These are phyloP conservation scores for Alexandromys fortis DNA, from an alignment of 2,113 vertebrate genomes.

Conservation along the genomic window DNA sequence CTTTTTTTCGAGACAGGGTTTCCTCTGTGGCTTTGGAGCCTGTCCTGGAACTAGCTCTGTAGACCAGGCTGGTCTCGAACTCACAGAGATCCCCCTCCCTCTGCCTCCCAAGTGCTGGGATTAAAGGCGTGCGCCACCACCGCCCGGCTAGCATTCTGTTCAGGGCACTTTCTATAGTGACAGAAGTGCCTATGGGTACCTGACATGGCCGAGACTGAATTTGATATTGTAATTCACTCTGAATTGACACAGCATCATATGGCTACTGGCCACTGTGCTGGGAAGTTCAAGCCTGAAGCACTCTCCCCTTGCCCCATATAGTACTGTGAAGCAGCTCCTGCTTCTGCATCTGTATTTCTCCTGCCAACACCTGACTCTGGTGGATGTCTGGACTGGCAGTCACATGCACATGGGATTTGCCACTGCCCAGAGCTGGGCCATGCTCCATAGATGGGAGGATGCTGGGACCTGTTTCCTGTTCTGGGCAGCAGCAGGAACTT, in stretches of 20 bases:
- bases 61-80: too few relatives aligned
- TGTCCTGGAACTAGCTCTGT: too few relatives aligned
- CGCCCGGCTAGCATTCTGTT: background rate
- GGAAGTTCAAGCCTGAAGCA: fast-evolving
- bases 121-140: too few relatives aligned
- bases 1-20: too few relatives aligned
- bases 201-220: fast-evolving
- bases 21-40: too few relatives aligned
- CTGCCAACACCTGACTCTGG: background rate
- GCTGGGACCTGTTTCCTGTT: too few relatives aligned
- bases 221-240: fast-evolving
- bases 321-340: background rate
- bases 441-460: background rate
- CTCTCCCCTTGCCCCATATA: fast-evolving
- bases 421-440: background rate
- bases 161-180: fast-evolving
- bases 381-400: background rate
- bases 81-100: too few relatives aligned
- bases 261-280: fast-evolving
- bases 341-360: too few relatives aligned
- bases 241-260: background rate
- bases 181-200: background rate
- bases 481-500: background rate
- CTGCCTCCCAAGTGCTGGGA: too few relatives aligned
- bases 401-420: background rate